These are phyloP conservation scores for Xenus cinereus DNA, from an alignment of 2,113 vertebrate genomes.

Conservation along the genomic window DNA sequence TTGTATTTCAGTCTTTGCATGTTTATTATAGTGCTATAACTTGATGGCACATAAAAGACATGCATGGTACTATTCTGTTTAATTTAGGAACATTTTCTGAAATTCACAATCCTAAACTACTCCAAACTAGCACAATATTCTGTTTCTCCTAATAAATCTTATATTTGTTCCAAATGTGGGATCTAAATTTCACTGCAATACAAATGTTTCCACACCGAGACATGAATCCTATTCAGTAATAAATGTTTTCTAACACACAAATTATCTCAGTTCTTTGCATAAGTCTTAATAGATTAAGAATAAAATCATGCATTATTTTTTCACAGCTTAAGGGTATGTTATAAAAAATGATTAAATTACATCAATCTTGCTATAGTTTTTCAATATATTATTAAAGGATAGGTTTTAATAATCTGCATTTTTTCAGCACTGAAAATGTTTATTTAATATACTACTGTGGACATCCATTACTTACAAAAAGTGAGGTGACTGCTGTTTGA, in stretches of 20 bases:
- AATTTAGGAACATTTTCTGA: background rate
- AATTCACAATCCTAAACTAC: background rate
- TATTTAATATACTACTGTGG: background rate
- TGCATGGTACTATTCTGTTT: background rate
- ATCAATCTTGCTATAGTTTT: background rate
- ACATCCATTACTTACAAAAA: background rate
- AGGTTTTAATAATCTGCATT: background rate
- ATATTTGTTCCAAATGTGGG: accelerated
- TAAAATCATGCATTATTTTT: background rate
- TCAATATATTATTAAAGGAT: background rate
- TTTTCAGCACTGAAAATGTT: background rate
- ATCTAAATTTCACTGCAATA: background rate
- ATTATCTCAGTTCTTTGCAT: background rate
- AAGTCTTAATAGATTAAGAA: background rate
- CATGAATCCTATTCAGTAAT: background rate
- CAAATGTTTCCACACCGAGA: background rate
- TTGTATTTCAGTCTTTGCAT: background rate
- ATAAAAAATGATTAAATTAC: background rate
- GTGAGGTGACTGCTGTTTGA: background rate
- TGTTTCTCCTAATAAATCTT: background rate
- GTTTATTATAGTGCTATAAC: background rate
- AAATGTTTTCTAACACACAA: background rate
- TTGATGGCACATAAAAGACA: background rate
- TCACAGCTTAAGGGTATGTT: background rate
- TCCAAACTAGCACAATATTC: background rate